These are phyloP conservation scores for Oryctes rhinoceros DNA, from an alignment of 1,140 invertebrate genomes.

Conservation along the genomic window DNA sequence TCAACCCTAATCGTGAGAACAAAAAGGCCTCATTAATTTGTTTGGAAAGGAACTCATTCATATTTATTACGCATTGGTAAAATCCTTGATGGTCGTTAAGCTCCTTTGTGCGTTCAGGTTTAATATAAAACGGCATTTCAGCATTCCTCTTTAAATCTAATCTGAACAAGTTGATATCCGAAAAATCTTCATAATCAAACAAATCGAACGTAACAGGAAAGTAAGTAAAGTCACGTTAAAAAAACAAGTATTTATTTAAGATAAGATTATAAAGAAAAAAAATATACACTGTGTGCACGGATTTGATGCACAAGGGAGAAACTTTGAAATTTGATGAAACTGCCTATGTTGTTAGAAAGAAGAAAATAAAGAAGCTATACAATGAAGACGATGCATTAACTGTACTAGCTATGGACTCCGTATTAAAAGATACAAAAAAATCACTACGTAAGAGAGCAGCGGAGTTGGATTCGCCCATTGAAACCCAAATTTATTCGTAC, in stretches of 20 bases:
- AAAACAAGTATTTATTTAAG: neutral
- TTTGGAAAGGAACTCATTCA: neutral
- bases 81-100: slow-evolving; percentile 8
- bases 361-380: too few species aligned
- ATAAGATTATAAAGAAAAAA: too few species aligned
- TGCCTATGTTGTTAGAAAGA: too few species aligned
- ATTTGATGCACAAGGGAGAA: too few species aligned
- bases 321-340: too few species aligned
- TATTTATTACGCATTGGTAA: slow-evolving; percentile 7
- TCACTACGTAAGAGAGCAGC: too few species aligned
- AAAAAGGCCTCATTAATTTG: slow-evolving; percentile 13
- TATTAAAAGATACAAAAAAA: too few species aligned
- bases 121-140: neutral
- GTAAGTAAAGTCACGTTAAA: neutral
- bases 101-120: neutral
- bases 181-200: neutral
- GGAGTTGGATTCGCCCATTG: too few species aligned
- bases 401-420: too few species aligned
- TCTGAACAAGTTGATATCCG: neutral
- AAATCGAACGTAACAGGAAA: neutral
- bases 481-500: too few species aligned
- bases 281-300: too few species aligned
- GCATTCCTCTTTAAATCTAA: neutral
- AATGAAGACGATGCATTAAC: too few species aligned
- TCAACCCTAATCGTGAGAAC: neutral